Evolutionary conservation across 2,888 invertebrate genomes (phyloP), one percentile per base, ranked within the genome.

Genomic region (Meteorus cinctellus): DNA sequence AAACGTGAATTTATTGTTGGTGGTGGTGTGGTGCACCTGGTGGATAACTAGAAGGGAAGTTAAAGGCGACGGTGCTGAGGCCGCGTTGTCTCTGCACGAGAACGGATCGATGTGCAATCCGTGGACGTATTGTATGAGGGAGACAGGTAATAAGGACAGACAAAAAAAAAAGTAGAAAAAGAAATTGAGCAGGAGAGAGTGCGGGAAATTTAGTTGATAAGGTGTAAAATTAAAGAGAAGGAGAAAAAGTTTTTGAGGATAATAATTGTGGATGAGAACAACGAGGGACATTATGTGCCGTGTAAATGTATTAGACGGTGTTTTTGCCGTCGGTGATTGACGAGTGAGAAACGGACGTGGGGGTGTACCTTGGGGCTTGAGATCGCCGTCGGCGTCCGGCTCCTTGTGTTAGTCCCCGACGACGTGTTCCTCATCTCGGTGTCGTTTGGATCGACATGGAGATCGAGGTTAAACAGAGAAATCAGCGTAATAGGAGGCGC

Each of bases 391-490:
- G 70, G 70, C 60, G 69, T 19, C 69, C 59, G 34, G 69, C 69
- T 69, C 69, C 69, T 69, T 51, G 69, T 51, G 69, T 51, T 19
- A n/a, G 70, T 70, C 36, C 60, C 70, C 70, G 55, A 69, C 70
- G 60, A 67, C 70, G 70, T 36, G 59, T 14, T 60, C 34, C 55
- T 29, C 19, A 55, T 55, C 69, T 59, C 59, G 34, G 31, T 59
- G 70, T 55, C 34, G 72, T 63, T 45, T 63, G 63, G 48, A 62
- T 69, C 69, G 69, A 69, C 69, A 75, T 76, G 94, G 94, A 95
- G 93, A 94, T 93, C 92, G 94, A 95, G 93, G 94, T 94, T 92
- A 95, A 95, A 92, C 95, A 95, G 92, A 93, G 95, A 91, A 93
- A 92, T 91, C 95, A 95, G 91, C 93, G 94, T 91, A 96, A 96